These are phyloP conservation scores for Caloenas nicobarica DNA, from an alignment of 2,113 vertebrate genomes.

Conservation along the genomic window DNA sequence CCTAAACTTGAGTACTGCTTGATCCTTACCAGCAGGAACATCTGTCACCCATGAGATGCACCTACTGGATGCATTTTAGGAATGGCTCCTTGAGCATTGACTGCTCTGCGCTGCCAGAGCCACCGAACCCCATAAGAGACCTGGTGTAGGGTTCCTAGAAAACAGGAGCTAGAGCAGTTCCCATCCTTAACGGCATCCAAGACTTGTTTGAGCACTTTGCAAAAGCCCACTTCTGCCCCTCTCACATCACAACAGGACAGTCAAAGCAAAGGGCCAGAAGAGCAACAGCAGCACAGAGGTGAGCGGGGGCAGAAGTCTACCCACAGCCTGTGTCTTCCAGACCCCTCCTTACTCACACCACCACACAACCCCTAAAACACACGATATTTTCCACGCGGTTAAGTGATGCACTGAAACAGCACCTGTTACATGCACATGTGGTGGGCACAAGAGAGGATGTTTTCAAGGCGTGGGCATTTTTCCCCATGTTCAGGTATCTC, in stretches of 20 bases:
- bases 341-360: background rate
- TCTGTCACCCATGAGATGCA: background rate
- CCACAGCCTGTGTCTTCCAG: background rate
- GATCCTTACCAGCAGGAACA: background rate
- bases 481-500: background rate
- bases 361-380: background rate
- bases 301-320: background rate
- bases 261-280: too few species aligned
- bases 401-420: background rate
- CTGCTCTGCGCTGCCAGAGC: background rate
- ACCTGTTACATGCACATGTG: fast-evolving
- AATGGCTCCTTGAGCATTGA: background rate
- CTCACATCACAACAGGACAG: too few species aligned
- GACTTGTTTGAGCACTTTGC: too few species aligned
- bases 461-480: background rate
- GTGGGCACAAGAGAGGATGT: background rate
- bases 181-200: too few species aligned
- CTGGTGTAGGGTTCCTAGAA: background rate
- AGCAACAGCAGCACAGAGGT: too few species aligned
- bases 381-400: background rate
- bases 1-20: background rate
- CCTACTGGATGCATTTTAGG: background rate
- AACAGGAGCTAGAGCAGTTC: too few species aligned
- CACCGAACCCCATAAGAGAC: background rate
- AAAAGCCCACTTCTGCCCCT: too few species aligned